These are phyloP conservation scores for Rynchops niger DNA, from an alignment of 2,113 vertebrate species.

Conservation along the genomic window DNA sequence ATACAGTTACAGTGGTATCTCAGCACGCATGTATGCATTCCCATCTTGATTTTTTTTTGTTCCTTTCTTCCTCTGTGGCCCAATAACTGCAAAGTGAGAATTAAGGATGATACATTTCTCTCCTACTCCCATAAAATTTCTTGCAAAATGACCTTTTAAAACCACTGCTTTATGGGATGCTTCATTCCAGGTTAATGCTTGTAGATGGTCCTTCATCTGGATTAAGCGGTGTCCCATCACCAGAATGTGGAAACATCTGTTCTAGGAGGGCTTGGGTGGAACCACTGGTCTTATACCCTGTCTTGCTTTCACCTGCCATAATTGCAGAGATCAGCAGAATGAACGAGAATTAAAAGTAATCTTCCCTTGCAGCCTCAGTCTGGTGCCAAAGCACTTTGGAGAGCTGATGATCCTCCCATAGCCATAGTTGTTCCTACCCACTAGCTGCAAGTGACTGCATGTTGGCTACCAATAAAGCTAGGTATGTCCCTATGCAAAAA, in stretches of 20 bases:
- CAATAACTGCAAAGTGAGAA: not conserved
- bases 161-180: not conserved
- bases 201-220: not conserved
- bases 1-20: not conserved
- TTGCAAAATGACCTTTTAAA: not conserved
- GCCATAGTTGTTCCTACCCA: not conserved
- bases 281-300: not conserved
- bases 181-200: not conserved
- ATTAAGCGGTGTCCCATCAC: not conserved
- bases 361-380: not conserved
- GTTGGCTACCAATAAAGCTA: not conserved
- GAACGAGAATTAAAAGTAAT: not conserved
- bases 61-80: not conserved
- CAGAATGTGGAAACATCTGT: rapidly evolving
- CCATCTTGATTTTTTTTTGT: not conserved
- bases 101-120: not conserved
- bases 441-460: not conserved
- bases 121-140: not conserved
- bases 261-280: not conserved
- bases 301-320: not conserved
- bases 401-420: not conserved
- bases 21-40: not conserved
- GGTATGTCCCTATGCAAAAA: not conserved
- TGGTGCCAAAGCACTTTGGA: not conserved
- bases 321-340: not conserved